These are phyloP conservation scores for Teleiodes luculella DNA, from an alignment of 2,888 invertebrate species.

Conservation along the genomic window DNA sequence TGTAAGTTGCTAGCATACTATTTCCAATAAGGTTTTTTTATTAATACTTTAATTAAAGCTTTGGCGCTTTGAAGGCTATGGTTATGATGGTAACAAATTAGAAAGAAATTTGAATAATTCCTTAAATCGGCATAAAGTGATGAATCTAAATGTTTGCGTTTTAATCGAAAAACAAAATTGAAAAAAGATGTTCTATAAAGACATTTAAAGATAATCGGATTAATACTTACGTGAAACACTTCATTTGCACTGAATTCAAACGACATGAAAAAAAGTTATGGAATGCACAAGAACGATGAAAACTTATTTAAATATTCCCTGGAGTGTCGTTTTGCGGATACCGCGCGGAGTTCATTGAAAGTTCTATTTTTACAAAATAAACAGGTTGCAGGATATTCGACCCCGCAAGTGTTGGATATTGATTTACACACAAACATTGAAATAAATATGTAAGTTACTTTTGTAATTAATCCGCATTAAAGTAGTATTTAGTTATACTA, in stretches of 20 bases:
- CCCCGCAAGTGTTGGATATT: too few species aligned
- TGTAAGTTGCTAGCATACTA: background rate
- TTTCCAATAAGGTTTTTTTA: background rate
- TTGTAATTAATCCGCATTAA: too few species aligned
- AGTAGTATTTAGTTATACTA: too few species aligned
- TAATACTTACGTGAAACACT: background rate
- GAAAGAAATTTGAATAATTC: too few species aligned
- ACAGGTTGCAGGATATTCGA: background rate
- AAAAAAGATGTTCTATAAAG: too few species aligned
- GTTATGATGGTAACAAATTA: too few species aligned
- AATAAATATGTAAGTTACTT: background rate
- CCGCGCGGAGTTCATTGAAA: conserved; percentile 3
- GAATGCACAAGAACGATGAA: conserved; percentile 4
- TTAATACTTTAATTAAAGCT: too few species aligned
- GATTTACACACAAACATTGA: background rate
- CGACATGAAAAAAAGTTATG: conserved; percentile 8
- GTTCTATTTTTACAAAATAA: conserved; percentile 5
- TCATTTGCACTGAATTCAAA: conserved; percentile 11
- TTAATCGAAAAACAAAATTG: too few species aligned
- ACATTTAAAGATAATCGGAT: too few species aligned
- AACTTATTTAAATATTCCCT: conserved; percentile 2
- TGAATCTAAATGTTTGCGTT: too few species aligned
- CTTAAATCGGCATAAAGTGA: too few species aligned
- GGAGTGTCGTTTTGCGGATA: background rate
- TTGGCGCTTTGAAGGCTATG: too few species aligned